phyloP scores from a whole-genome alignment of 2,888 invertebrate genomes.

The Acanthosepion esculentum region DNA sequence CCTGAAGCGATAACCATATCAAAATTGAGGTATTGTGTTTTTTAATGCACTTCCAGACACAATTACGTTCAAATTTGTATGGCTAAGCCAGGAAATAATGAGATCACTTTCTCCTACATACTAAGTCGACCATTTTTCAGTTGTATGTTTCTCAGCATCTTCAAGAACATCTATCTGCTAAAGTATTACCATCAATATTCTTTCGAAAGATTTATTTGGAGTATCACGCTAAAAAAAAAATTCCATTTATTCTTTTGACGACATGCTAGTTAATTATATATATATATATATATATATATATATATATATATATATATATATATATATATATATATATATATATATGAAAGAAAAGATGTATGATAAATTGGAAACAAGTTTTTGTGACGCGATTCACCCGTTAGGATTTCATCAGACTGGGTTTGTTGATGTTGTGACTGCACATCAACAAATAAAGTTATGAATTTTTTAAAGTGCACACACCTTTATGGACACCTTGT shows the following conservation, averaged over 20 bases:
- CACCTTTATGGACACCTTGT: no score
- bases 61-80: not conserved
- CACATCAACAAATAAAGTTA: no score
- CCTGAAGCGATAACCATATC: conserved; percentile 4
- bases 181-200: not conserved
- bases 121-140: not conserved
- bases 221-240: not conserved
- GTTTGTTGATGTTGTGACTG: no score
- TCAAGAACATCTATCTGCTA: not conserved
- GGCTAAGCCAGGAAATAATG: not conserved
- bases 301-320: not conserved
- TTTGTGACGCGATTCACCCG: no score
- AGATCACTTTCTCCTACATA: not conserved
- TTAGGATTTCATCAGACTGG: not conserved
- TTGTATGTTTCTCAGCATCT: not conserved
- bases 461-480: no score
- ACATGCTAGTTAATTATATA: not conserved
- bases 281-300: not conserved
- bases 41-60: not conserved
- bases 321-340: not conserved
- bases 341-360: no score
- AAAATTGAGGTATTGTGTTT: conserved; percentile 22
- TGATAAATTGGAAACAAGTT: no score
- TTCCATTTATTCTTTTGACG: no score
- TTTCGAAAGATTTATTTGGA: not conserved